Percentiles rank a stretch among this genome's conserved stretches.
These are phyloP conservation scores for Olivierus martensii DNA, from an alignment of 1,140 invertebrate species.

Conservation along the genomic window DNA sequence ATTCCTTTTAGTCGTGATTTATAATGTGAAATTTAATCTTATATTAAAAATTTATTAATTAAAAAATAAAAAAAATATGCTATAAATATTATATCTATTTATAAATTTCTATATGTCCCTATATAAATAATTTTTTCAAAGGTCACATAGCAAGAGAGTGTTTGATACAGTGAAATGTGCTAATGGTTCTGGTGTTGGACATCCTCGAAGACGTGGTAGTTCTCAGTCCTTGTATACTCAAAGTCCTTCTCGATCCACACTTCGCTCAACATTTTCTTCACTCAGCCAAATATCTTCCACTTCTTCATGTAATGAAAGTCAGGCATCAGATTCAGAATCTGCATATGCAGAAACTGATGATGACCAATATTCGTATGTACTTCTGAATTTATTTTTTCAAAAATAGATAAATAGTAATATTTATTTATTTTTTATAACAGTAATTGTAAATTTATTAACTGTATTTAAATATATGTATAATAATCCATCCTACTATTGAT, in stretches of 20 bases:
- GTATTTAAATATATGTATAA: too few species aligned
- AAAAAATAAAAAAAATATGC: too few species aligned
- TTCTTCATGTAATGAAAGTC: slow-evolving; percentile 12
- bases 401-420: too few species aligned
- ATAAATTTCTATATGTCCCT: too few species aligned
- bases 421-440: too few species aligned
- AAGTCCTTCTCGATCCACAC: slow-evolving; percentile 1
- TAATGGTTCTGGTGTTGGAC: neutral
- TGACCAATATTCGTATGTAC: slow-evolving; percentile 13
- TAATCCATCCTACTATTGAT: too few species aligned
- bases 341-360: slow-evolving; percentile 17
- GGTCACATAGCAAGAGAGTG: slow-evolving; percentile 12
- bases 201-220: slow-evolving; percentile 1
- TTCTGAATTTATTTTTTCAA: neutral
- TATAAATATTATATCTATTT: too few species aligned
- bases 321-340: slow-evolving; percentile 13
- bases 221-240: slow-evolving; percentile 11
- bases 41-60: neutral
- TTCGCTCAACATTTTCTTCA: slow-evolving; percentile 11
- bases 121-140: neutral
- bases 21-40: too few species aligned
- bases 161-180: slow-evolving; percentile 13
- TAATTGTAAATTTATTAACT: too few species aligned
- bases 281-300: slow-evolving; percentile 14
- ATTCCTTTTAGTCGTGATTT: too few species aligned